These are phyloP conservation scores for Drosophila testacea DNA, from an alignment of 2,888 invertebrate species.

Conservation along the genomic window DNA sequence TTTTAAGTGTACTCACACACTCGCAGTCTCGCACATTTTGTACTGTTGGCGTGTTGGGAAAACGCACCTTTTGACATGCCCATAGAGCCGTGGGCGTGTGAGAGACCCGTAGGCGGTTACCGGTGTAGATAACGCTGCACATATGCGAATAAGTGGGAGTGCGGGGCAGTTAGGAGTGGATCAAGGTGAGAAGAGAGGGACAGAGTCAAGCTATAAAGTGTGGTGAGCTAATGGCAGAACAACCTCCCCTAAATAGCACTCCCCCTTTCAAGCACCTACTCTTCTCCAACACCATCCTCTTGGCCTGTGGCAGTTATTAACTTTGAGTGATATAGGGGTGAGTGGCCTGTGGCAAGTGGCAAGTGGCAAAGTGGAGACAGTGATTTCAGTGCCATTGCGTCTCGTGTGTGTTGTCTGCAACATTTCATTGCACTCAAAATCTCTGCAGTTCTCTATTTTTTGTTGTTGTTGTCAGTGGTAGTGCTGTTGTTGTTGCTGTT, in stretches of 20 bases:
- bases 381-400: slow-evolving; percentile 26
- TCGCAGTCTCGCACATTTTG: neutral
- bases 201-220: slow-evolving; percentile 58
- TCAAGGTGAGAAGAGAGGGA: neutral
- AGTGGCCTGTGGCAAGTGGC: slow-evolving; percentile 4
- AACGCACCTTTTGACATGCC: slow-evolving; percentile 69
- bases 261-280: neutral
- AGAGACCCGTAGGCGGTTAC: slow-evolving; percentile 26
- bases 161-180: slow-evolving; percentile 9
- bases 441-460: slow-evolving; percentile 18
- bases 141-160: slow-evolving; percentile 26
- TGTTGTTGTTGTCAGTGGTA: slow-evolving; percentile 2
- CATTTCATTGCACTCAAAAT: slow-evolving; percentile 60
- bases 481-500: neutral
- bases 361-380: slow-evolving; percentile 16
- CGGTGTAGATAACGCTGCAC: slow-evolving; percentile 47
- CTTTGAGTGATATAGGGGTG: slow-evolving; percentile 48
- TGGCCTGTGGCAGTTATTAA: slow-evolving; percentile 57
- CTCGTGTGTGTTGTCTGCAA: slow-evolving; percentile 39
- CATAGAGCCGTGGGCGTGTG: slow-evolving; percentile 14
- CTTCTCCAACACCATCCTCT: neutral
- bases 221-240: slow-evolving; percentile 59
- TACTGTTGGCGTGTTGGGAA: slow-evolving; percentile 22
- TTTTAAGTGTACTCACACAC: neutral
- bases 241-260: neutral